Percentiles rank a stretch among this genome's conserved stretches.
Conservation (phyloP, 2,113 vertebrate genomes). For the Delphinus delphis region DNA sequence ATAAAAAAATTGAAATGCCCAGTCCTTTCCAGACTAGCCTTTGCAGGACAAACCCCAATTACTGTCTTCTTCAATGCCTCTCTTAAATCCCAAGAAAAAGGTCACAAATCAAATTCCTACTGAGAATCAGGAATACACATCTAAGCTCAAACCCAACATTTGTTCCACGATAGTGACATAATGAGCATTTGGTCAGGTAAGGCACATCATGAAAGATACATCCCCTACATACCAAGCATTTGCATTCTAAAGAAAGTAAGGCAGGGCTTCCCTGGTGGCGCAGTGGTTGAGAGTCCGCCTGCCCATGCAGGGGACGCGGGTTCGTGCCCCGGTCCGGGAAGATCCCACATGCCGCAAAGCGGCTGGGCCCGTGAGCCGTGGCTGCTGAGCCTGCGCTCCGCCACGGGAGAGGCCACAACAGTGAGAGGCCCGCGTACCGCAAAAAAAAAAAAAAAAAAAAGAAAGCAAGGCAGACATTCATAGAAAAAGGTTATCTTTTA, state of each 20-base stretch:
- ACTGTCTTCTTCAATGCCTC: not conserved
- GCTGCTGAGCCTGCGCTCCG: too few relatives aligned
- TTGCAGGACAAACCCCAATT: not conserved
- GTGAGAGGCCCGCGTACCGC: too few relatives aligned
- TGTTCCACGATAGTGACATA: accelerated
- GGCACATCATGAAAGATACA: not conserved
- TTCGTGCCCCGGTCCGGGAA: too few relatives aligned
- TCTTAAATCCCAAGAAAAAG: not conserved
- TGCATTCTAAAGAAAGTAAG: not conserved
- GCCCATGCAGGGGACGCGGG: too few relatives aligned
- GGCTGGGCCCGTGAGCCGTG: too few relatives aligned
- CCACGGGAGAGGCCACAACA: too few relatives aligned
- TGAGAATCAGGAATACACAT: not conserved
- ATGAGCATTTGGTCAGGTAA: not conserved
- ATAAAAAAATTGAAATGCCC: not conserved
- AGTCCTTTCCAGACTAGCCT: not conserved
- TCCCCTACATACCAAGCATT: not conserved
- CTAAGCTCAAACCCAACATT: not conserved
- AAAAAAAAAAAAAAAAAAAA: not conserved
- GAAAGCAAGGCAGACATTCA: not conserved
- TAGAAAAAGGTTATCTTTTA: not conserved
- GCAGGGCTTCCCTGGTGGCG: too few relatives aligned
- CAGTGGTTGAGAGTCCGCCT: too few relatives aligned
- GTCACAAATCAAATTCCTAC: not conserved
- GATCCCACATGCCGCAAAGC: too few relatives aligned